Evolutionary conservation across 2,113 vertebrate species (phyloP).

Genomic region (Ploceus nigricollis): DNA sequence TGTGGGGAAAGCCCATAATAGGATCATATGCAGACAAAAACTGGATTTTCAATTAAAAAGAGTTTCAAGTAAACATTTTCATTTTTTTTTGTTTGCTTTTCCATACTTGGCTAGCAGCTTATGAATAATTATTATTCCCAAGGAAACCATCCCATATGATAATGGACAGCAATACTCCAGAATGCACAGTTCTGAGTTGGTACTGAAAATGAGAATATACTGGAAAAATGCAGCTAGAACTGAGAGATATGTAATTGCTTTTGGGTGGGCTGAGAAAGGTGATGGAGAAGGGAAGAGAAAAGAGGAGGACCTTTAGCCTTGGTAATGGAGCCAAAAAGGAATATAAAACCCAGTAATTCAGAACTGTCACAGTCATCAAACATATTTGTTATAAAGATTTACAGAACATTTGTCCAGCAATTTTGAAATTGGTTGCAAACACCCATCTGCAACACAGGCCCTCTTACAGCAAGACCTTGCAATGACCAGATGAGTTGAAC

Average conservation of each 20-base stretch:
- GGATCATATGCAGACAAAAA: background rate
- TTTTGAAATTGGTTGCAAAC: background rate
- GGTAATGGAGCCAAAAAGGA: background rate
- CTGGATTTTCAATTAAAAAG: background rate
- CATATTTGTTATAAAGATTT: background rate
- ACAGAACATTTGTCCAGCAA: background rate
- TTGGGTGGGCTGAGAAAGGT: background rate
- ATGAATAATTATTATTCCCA: background rate
- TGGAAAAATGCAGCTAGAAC: background rate
- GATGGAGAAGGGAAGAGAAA: background rate
- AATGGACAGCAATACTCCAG: background rate
- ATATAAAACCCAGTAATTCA: background rate
- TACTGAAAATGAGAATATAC: background rate
- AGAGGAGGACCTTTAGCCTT: background rate
- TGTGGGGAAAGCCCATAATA: background rate
- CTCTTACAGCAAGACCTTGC: background rate
- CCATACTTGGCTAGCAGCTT: background rate
- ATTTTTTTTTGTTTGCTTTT: background rate
- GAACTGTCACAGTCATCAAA: background rate
- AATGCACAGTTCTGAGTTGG: background rate
- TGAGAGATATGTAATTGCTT: background rate
- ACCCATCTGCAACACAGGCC: background rate
- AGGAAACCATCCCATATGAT: background rate
- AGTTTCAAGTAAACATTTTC: background rate
- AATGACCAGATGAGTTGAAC: background rate